These are phyloP conservation scores for Ischnura elegans DNA, from an alignment of 2,888 invertebrate species.

Conservation along the genomic window DNA sequence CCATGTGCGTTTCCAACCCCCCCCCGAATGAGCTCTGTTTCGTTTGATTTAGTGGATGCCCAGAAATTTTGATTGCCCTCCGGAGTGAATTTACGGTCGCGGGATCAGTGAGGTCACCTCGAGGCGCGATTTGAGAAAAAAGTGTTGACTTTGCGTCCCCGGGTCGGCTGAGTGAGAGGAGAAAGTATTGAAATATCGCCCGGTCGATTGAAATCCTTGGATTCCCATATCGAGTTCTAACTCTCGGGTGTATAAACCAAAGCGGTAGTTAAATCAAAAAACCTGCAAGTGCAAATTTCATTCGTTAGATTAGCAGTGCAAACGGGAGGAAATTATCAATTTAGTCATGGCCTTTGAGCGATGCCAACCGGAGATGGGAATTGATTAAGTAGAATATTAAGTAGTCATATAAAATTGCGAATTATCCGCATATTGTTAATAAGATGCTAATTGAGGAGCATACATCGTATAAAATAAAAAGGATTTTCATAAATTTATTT, in stretches of 20 bases:
- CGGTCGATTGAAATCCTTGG: background rate
- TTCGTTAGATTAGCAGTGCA: no score
- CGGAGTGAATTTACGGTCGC: slow-evolving; percentile 52
- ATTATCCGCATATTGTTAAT: no score
- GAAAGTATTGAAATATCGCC: background rate
- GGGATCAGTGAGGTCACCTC: slow-evolving; percentile 32
- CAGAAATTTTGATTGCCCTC: slow-evolving; percentile 40
- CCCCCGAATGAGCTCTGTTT: background rate
- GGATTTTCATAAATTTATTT: no score
- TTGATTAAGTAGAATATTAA: no score
- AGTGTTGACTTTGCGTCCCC: slow-evolving; percentile 47
- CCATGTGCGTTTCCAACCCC: background rate
- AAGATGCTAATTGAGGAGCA: no score
- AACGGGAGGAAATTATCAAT: no score
- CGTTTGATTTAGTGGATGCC: slow-evolving; percentile 52
- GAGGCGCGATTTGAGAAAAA: slow-evolving; percentile 54
- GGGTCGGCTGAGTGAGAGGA: background rate
- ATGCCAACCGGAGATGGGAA: no score
- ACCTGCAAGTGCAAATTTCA: no score
- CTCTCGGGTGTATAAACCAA: background rate
- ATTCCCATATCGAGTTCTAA: background rate
- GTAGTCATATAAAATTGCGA: no score
- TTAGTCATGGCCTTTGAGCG: no score
- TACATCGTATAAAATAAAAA: no score
- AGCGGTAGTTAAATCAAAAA: no score